A percentile compares a stretch with the other conserved stretches of the same genome.
Conservation (phyloP, 2,888 invertebrate species). For the Tenthredo scrophulariae region DNA sequence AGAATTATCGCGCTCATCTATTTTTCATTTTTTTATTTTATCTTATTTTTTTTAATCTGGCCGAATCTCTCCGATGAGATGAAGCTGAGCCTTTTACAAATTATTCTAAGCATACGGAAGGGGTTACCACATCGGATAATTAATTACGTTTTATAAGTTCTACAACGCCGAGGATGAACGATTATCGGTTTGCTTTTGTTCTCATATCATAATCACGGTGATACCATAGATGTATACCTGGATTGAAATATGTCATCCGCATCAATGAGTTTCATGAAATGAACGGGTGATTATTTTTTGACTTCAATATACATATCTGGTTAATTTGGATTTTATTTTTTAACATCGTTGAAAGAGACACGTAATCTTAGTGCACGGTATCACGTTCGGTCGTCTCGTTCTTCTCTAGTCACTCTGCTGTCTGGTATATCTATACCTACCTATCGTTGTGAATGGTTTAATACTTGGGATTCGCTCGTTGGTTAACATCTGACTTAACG, state of each 20-base stretch:
- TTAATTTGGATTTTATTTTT: neutral
- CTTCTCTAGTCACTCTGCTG: neutral
- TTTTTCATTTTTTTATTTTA: neutral
- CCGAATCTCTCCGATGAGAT: neutral
- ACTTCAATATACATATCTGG: neutral
- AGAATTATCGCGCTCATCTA: neutral
- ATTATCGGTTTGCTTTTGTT: conserved; percentile 5
- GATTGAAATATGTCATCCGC: neutral
- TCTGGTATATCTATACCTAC: neutral
- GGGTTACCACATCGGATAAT: conserved; percentile 13
- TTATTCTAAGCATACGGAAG: conserved; percentile 3
- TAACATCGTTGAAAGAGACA: neutral
- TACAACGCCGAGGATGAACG: neutral
- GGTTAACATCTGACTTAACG: conserved; percentile 27
- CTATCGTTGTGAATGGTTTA: conserved; percentile 16
- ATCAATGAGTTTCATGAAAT: neutral
- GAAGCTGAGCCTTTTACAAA: neutral
- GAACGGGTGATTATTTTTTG: neutral
- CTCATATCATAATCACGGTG: neutral
- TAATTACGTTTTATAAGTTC: neutral
- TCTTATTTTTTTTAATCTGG: neutral
- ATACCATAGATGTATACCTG: neutral
- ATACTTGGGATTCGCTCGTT: conserved; percentile 18
- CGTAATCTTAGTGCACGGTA: neutral
- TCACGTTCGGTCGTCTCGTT: conserved; percentile 3